A percentile compares a stretch with the other conserved stretches of the same genome.
Evolutionary conservation across 1,140 invertebrate species (phyloP).

Genomic region (Dreissena rostriformis): DNA sequence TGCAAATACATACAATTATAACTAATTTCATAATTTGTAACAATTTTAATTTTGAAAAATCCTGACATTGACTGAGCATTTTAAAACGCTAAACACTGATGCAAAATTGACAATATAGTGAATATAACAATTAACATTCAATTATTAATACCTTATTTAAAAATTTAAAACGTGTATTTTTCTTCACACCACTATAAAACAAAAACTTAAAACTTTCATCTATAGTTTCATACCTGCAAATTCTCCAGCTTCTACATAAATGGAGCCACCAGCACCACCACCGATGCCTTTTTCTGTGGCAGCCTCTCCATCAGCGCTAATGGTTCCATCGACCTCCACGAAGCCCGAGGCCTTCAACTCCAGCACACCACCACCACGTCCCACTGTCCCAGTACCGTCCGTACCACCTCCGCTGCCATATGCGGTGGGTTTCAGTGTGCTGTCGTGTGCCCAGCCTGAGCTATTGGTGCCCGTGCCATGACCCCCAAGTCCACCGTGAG

Average conservation of each 20-base stretch:
- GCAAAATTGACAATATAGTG: too few species aligned
- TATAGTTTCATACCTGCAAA: slow-evolving; percentile 60
- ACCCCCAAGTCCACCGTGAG: slow-evolving; percentile 72
- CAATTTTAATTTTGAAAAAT: too few species aligned
- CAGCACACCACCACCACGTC: slow-evolving; percentile 69
- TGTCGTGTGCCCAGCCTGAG: slow-evolving; percentile 58
- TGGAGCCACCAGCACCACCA: slow-evolving; percentile 69
- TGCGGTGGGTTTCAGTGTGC: slow-evolving; percentile 52
- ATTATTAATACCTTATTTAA: too few species aligned
- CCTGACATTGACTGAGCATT: too few species aligned
- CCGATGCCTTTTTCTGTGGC: slow-evolving; percentile 58
- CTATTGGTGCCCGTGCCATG: slow-evolving; percentile 47
- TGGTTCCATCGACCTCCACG: slow-evolving; percentile 67
- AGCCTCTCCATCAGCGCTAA: slow-evolving; percentile 64
- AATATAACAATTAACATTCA: too few species aligned
- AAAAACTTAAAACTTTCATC: too few species aligned
- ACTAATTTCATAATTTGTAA: too few species aligned
- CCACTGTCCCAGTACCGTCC: slow-evolving; percentile 11
- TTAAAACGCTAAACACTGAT: too few species aligned
- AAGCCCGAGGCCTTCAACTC: slow-evolving; percentile 60
- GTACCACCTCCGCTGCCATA: slow-evolving; percentile 70
- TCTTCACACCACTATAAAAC: too few species aligned
- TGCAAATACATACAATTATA: too few species aligned
- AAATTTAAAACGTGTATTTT: too few species aligned
- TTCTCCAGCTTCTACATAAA: slow-evolving; percentile 55